Percentiles rank a stretch among this genome's conserved stretches.
phyloP scores from a whole-genome alignment of 1,140 invertebrate genomes.

The Heliothis virescens region DNA sequence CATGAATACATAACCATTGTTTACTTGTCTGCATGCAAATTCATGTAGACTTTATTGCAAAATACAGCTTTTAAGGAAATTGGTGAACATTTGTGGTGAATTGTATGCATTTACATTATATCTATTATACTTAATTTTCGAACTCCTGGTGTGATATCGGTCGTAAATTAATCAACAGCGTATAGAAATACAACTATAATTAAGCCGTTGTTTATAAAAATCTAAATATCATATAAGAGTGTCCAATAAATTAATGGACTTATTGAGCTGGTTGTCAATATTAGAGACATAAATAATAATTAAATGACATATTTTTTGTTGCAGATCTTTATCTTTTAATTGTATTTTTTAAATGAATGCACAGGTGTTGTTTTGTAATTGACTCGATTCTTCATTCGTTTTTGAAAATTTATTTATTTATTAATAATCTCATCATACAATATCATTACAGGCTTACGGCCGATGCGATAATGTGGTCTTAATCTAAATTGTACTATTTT shows the following conservation, averaged over 20 bases:
- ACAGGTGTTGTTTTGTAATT: no score
- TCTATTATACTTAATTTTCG: neutral
- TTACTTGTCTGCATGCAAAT: neutral
- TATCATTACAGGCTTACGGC: no score
- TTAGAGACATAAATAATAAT: no score
- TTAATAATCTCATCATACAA: no score
- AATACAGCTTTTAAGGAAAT: neutral
- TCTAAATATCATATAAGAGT: neutral
- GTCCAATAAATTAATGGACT: neutral
- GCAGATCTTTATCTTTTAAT: no score
- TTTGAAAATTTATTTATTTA: no score
- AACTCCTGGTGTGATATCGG: neutral
- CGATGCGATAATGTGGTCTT: no score
- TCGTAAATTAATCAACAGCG: constrained; percentile 1
- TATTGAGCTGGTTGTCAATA: neutral
- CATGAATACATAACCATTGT: neutral
- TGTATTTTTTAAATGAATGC: no score
- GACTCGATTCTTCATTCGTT: no score
- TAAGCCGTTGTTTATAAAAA: neutral
- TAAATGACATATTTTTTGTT: no score
- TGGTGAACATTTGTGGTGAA: neutral
- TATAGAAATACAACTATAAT: neutral
- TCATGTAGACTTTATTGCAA: constrained; percentile 1
- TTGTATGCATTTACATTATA: constrained; percentile 3
- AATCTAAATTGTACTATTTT: no score